A percentile compares a stretch with the other conserved stretches of the same genome.
Evolutionary conservation across 1,140 invertebrate species (phyloP).

Genomic region (Eriosoma lanigerum): DNA sequence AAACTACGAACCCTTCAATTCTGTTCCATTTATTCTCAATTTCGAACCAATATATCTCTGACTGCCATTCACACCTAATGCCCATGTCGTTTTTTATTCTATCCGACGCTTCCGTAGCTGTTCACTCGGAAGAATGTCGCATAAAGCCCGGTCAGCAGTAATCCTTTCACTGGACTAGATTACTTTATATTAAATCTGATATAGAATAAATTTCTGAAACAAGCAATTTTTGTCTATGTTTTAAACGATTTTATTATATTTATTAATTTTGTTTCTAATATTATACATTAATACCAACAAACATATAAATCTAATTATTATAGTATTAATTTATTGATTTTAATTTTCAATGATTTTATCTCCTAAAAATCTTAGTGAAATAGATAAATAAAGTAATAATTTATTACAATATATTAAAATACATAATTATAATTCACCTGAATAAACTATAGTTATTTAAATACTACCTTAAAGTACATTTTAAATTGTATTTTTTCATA

Average conservation of each 20-base stretch:
- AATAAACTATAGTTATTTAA: too few species aligned
- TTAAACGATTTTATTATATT: background rate
- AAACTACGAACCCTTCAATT: conserved; percentile 41
- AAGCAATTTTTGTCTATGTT: background rate
- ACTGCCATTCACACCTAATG: conserved; percentile 48
- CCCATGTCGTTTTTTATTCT: conserved; percentile 44
- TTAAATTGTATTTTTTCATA: too few species aligned
- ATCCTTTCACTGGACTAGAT: conserved; percentile 28
- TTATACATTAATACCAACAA: too few species aligned
- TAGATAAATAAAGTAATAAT: too few species aligned
- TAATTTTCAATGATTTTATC: background rate
- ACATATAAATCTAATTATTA: too few species aligned
- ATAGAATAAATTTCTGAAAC: conserved; percentile 5
- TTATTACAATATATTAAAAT: too few species aligned
- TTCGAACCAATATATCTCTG: conserved; percentile 35
- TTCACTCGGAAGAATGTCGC: conserved; percentile 25
- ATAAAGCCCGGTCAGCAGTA: conserved; percentile 44
- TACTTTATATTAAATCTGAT: conserved; percentile 40
- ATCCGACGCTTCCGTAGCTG: conserved; percentile 23
- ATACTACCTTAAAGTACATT: too few species aligned
- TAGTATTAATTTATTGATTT: conserved; percentile 16
- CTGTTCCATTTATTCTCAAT: conserved; percentile 48
- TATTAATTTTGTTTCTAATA: too few species aligned
- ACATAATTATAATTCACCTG: too few species aligned
- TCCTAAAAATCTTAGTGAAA: too few species aligned